These are phyloP conservation scores for Apogon talboti DNA, from an alignment of 2,797 vertebrate genomes.

Conservation along the genomic window DNA sequence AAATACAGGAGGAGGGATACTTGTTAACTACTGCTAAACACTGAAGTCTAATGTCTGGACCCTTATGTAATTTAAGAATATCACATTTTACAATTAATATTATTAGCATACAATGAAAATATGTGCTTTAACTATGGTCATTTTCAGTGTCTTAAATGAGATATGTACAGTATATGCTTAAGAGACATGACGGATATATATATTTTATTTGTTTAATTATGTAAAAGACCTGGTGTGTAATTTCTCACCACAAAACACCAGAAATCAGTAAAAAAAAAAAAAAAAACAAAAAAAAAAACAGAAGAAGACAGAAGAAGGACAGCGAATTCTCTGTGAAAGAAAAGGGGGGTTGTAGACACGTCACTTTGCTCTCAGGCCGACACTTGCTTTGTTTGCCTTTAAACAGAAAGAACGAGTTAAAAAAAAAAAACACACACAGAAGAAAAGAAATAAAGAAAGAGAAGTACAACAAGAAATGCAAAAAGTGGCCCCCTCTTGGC, in stretches of 20 bases:
- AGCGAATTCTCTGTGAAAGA: constrained; percentile 16
- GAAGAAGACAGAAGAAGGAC: constrained; percentile 9
- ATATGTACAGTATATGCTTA: too few species aligned
- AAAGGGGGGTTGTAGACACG: constrained; percentile 19
- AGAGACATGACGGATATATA: background rate
- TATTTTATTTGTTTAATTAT: constrained; percentile 5
- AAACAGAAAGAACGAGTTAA: constrained; percentile 35
- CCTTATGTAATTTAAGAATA: constrained; percentile 44
- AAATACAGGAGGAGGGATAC: constrained; percentile 68
- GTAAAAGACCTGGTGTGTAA: background rate
- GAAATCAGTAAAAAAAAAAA: constrained; percentile 12
- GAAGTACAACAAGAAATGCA: constrained; percentile 62
- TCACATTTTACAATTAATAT: constrained; percentile 55
- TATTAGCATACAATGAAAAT: constrained; percentile 25
- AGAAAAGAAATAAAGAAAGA: constrained; percentile 43
- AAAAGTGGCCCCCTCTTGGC: constrained; percentile 65
- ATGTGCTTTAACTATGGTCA: too few species aligned
- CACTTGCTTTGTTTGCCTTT: constrained; percentile 56
- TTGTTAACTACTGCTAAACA: constrained; percentile 65
- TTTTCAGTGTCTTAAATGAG: too few species aligned
- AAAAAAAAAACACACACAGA: constrained; percentile 28
- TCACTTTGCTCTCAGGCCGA: constrained; percentile 42
- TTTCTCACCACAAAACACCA: background rate
- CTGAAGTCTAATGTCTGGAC: constrained; percentile 30
- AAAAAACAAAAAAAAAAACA: constrained; percentile 14